A percentile compares a stretch with the other conserved stretches of the same genome.
phyloP scores from a whole-genome alignment of 2,113 vertebrate species.

The Melanocharis versteri region DNA sequence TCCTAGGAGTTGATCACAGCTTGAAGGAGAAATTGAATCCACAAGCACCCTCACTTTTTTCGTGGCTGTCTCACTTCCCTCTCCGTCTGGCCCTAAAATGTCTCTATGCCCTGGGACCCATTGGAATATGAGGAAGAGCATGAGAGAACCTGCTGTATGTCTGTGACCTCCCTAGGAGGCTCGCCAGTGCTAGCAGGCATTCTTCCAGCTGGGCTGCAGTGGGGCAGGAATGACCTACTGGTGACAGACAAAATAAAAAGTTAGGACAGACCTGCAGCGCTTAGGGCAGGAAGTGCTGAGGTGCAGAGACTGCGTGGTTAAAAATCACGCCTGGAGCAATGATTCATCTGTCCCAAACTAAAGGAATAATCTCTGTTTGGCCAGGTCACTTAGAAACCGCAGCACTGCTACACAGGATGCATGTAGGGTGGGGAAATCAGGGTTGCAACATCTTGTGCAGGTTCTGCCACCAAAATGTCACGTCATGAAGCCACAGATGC shows the following conservation, averaged over 20 bases:
- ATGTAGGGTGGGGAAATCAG: rapidly evolving
- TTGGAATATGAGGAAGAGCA: not conserved
- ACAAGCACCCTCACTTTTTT: not conserved
- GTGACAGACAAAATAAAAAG: not conserved
- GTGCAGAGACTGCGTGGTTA: not conserved
- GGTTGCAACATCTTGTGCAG: not conserved
- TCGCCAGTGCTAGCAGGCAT: rapidly evolving
- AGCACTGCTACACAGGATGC: rapidly evolving
- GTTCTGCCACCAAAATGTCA: not conserved
- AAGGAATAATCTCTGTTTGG: not conserved
- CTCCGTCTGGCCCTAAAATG: not conserved
- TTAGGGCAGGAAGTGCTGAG: not conserved
- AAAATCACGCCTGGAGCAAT: rapidly evolving
- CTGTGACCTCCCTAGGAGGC: not conserved
- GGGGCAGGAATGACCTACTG: not conserved
- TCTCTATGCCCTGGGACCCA: not conserved
- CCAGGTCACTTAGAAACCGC: rapidly evolving
- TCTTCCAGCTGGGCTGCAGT: not conserved
- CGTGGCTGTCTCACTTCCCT: not conserved
- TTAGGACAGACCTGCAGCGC: not conserved
- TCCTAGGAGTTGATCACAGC: not conserved
- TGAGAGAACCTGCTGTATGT: not conserved
- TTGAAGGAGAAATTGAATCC: not conserved
- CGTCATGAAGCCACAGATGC: not conserved
- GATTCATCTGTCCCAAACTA: not conserved